Evolutionary conservation across 2,888 invertebrate genomes (phyloP), one percentile per base, ranked within the genome.

Genomic region (Caenorhabditis sp.): DNA sequence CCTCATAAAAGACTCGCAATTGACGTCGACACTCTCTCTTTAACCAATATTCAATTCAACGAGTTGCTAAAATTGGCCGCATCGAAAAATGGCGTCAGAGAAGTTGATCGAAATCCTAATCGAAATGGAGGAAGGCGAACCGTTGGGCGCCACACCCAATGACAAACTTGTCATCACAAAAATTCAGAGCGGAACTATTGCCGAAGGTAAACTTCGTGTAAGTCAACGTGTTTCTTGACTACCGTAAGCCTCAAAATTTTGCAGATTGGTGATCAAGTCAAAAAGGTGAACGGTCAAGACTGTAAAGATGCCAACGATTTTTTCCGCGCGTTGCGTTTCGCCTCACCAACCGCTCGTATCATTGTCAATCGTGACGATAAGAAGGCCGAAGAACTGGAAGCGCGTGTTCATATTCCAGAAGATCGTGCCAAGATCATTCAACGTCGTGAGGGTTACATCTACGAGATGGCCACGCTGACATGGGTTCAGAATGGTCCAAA

Each of bases 111-210:
- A 72, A 36, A 65, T 84, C 63, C 68, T 61, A 50, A 80, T 84
- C 66, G 76, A 71, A 17, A 83, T 84, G 81, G 84, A 84, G 59
- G 84, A 84, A 66, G 84, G 82, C 50, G 84, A 84, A 50, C 84
- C 84, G 1, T 80, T 84, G 8, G 84, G 84, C 8, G 84, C 84
- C 0, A 81, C 77, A 26, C 84, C 84, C 10, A 83, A 84, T 69
- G 83, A 84, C 63, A 84, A 84, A 67, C 73, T 84, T 55, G 71
- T 83, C 76, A 80, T 84, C 78, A 78, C 76, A 24, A 81, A 80
- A 58, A 81, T 84, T 49, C 84, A 84, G 57, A 36, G 69, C 12
- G 79, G 78, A 21, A 84, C 84, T 31, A 67, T 83, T 19, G 71
- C 84, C 55, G 84, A 84, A 37, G 84, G 84, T 59, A 81, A 84